Conservation (phyloP, 2,888 invertebrate species). For the Didymodactylos carnosus region DNA sequence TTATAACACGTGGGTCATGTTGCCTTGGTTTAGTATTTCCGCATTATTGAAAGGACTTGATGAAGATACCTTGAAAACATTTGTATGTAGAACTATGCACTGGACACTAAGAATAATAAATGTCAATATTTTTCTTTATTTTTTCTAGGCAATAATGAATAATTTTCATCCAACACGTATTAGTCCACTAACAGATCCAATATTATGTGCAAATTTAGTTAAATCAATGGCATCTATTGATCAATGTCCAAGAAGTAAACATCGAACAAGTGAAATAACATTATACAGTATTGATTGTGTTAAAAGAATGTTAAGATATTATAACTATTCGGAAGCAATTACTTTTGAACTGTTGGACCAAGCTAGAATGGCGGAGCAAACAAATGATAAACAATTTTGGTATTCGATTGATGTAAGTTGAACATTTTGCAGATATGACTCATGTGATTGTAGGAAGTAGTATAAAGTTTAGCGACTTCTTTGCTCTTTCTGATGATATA, state of each 20-base stretch:
- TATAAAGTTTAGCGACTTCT: too few relatives aligned
- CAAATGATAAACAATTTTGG: neutral
- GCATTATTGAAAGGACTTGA: neutral
- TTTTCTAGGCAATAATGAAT: neutral
- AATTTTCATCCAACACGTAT: neutral
- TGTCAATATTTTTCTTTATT: neutral
- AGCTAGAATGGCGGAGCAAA: neutral
- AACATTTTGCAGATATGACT: too few relatives aligned
- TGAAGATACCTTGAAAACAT: neutral
- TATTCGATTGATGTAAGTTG: too few relatives aligned
- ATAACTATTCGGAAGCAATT: neutral
- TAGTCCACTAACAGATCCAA: neutral
- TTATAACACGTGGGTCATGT: neutral
- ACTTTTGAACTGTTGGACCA: neutral
- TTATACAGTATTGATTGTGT: neutral
- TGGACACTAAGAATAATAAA: neutral
- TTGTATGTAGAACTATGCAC: neutral
- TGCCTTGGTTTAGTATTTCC: neutral
- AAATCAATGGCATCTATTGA: neutral
- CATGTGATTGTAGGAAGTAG: too few relatives aligned
- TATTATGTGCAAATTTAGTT: neutral
- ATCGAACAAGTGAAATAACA: neutral
- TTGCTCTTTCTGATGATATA: too few relatives aligned
- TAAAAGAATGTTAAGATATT: neutral
- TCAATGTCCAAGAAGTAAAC: neutral